phyloP scores from a whole-genome alignment of 2,797 vertebrate genomes.

The Pogoniulus pusillus region DNA sequence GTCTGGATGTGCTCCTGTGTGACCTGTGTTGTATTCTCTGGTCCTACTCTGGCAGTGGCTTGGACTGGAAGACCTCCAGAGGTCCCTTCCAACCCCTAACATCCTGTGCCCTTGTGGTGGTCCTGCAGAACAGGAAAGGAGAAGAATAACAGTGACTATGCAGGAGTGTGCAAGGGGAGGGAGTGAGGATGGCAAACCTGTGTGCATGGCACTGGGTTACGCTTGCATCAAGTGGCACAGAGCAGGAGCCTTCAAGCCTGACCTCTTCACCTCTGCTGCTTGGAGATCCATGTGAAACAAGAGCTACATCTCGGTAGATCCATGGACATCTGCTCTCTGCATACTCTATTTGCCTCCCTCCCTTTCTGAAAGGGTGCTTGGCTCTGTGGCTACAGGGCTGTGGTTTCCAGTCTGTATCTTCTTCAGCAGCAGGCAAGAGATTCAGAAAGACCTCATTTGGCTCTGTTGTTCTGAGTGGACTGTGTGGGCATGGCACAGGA shows the following conservation, averaged over 20 bases:
- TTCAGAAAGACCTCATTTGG: neutral
- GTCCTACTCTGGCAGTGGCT: no score
- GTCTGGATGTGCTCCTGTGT: no score
- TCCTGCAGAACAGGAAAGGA: neutral
- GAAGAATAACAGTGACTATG: neutral
- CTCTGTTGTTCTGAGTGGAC: neutral
- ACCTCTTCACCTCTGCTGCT: conserved; percentile 29
- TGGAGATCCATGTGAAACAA: conserved; percentile 43
- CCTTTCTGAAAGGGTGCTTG: neutral
- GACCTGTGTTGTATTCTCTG: no score
- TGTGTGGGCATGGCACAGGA: neutral
- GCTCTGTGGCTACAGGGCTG: neutral
- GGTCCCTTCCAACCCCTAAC: no score
- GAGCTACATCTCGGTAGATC: neutral
- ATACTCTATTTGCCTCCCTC: neutral
- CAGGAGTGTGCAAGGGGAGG: neutral
- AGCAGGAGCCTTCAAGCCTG: neutral
- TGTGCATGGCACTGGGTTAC: neutral
- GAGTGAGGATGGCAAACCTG: neutral
- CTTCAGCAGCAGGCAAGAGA: neutral
- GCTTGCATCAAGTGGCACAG: neutral
- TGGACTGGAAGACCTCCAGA: no score
- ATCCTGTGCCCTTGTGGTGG: no score
- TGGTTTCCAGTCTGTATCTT: neutral
- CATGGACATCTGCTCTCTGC: neutral